Base-by-base conservation (phyloP, 37 sponge, comb jelly and placozoan species). In the Aplysina aerophoba region DNA sequence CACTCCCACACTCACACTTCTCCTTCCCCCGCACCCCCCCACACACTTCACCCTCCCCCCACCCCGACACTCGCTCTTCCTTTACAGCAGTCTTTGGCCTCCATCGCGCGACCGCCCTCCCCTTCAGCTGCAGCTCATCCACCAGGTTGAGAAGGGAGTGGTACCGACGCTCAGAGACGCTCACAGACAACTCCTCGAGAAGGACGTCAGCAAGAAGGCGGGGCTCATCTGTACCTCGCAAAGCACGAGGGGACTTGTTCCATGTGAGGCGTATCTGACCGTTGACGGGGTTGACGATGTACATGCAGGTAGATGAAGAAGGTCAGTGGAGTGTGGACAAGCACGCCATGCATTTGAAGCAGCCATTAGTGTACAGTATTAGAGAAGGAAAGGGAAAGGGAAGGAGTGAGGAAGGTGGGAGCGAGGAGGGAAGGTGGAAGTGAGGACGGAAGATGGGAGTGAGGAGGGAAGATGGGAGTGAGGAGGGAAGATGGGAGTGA, bases 171-270 rank as follows among this genome's bases (percentile, higher is more conserved):
- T 91, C 85, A 6, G 85, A 85, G 53, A 96, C 64, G n/a, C 40
- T 33, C 39, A 96, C 66, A 14, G 95, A 84, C 17, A 93, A 85
- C 55, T 91, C 83, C 33, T 85, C 88, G 59, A 96, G 69, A 12
- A 71, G 68, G 14, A 87, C 41, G 15, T 96, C 92, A 20, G 91
- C 69, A 54, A 75, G 78, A 44, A 93, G 38, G 17, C 96, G 84
- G 8, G 96, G 94, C 16, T 86, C 91, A 35, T 96, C 94, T 17
- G 61, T 64, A 19, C 86, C 80, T 31, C 63, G 81, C 41, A 96
- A 84, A 19, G 95, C 91, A 24, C 22, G 22, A 16, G 85, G 37
- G n/a, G 92, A 89, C 53, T 84, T 84, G 82, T 95, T 91, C 34
- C 83, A 75, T 0, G 89, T 92, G 55, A 95, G 65, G 27, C 69